These are phyloP conservation scores for Chiloscyllium punctatum DNA, from an alignment of 2,797 vertebrate species.

Conservation along the genomic window DNA sequence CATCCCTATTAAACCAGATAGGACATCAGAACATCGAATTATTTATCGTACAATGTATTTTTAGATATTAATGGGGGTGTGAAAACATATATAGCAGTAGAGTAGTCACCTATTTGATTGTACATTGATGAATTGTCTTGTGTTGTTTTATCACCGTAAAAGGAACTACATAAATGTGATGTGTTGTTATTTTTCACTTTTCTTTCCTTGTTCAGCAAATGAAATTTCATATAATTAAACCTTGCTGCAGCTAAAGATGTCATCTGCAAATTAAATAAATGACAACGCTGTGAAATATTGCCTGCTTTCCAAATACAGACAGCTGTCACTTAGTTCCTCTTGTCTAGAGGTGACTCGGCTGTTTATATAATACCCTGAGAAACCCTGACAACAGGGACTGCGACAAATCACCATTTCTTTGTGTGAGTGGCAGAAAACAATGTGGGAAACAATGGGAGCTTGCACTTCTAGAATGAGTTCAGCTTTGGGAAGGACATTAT, in stretches of 20 bases:
- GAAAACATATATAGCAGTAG: not conserved
- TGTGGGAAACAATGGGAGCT: not conserved
- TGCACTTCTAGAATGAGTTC: not conserved
- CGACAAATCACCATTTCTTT: not conserved
- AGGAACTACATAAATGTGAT: not conserved
- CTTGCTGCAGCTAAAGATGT: not conserved
- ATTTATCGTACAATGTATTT: not conserved
- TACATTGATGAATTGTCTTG: not conserved
- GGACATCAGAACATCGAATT: not conserved
- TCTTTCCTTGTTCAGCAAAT: not conserved
- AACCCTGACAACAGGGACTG: not conserved
- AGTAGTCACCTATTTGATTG: not conserved
- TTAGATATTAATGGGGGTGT: not conserved
- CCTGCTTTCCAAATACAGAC: too few species aligned
- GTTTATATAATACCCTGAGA: not conserved
- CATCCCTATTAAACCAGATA: not conserved
- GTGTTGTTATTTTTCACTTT: not conserved
- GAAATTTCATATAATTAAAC: not conserved
- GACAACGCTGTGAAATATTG: not conserved
- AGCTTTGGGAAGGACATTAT: too few species aligned
- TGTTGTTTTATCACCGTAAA: not conserved
- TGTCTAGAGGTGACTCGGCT: not conserved
- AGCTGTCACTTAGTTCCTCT: not conserved
- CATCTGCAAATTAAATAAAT: not conserved
- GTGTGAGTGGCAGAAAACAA: not conserved